phyloP scores from a whole-genome alignment of 2,113 vertebrate genomes.

The Madoqua kirkii region DNA sequence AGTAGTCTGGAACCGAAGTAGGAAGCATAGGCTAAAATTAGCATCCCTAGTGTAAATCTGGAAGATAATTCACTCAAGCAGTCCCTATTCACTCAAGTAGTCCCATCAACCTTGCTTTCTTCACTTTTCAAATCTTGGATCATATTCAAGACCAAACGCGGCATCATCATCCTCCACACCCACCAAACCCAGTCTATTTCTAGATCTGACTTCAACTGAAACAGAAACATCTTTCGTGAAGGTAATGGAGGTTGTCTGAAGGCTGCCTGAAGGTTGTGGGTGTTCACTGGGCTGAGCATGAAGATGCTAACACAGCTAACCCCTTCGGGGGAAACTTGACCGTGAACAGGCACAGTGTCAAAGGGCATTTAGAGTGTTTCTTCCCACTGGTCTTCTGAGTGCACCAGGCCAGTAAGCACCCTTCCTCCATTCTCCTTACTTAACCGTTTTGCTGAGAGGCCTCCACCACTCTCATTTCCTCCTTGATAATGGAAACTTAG shows the following conservation, averaged over 20 bases:
- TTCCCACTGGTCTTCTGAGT: not conserved
- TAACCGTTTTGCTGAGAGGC: not conserved
- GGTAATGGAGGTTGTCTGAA: not conserved
- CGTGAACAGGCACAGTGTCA: not conserved
- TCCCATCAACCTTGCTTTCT: not conserved
- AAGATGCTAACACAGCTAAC: not conserved
- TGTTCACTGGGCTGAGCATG: not conserved
- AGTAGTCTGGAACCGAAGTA: not conserved
- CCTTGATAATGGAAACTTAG: not conserved
- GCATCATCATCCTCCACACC: not conserved
- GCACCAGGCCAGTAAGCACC: not conserved
- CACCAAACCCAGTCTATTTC: not conserved
- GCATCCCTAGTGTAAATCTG: not conserved
- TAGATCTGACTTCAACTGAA: not conserved
- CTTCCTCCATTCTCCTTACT: not conserved
- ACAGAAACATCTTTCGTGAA: not conserved
- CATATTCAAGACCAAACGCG: not conserved
- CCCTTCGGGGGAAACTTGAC: not conserved
- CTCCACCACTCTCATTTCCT: not conserved
- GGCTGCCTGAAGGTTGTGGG: not conserved
- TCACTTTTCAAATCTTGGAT: not conserved
- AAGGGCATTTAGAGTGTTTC: not conserved
- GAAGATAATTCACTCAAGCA: not conserved
- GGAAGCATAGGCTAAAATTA: constrained; percentile 6
- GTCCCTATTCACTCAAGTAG: not conserved